These are phyloP conservation scores for Gadopsis bispinosus DNA, from an alignment of 2,797 vertebrate genomes.

Conservation along the genomic window DNA sequence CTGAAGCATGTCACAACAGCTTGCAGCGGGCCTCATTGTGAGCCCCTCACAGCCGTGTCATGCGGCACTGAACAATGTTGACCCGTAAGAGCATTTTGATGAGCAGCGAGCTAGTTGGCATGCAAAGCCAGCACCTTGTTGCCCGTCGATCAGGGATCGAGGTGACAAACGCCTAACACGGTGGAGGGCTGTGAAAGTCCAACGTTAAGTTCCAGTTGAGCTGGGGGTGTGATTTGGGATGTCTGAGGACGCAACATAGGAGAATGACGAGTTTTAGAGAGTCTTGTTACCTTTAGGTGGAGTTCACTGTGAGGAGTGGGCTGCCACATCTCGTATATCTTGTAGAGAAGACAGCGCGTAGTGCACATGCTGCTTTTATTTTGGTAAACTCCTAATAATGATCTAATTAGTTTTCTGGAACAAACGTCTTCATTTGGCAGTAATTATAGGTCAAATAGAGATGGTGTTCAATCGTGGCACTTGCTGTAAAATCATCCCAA, in stretches of 20 bases:
- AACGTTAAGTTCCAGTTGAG: not conserved
- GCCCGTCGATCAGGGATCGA: slow-evolving; percentile 2
- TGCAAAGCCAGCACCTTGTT: not conserved
- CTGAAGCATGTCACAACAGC: slow-evolving; percentile 25
- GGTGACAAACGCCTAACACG: not conserved
- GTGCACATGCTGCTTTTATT: slow-evolving; percentile 4
- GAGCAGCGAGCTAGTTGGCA: slow-evolving; percentile 13
- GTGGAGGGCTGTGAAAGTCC: slow-evolving; percentile 5
- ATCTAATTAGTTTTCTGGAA: slow-evolving; percentile 11
- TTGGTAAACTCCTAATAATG: not conserved
- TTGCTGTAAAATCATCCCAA: slow-evolving; percentile 12
- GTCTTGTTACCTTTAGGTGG: not conserved
- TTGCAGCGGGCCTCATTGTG: slow-evolving; percentile 13
- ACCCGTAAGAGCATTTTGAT: slow-evolving; percentile 19
- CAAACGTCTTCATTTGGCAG: not conserved
- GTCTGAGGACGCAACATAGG: slow-evolving; percentile 1
- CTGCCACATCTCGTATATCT: not conserved
- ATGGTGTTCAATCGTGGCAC: not conserved
- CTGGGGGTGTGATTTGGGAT: not conserved
- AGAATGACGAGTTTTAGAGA: slow-evolving; percentile 1
- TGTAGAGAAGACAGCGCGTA: not conserved
- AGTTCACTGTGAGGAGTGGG: not conserved
- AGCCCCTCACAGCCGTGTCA: slow-evolving; percentile 32
- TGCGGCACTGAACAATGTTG: slow-evolving; percentile 5
- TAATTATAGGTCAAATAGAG: slow-evolving; percentile 14